Percentiles rank a stretch among this genome's conserved stretches.
Evolutionary conservation across 2,113 vertebrate genomes (phyloP).

Genomic region (Pheucticus melanocephalus): DNA sequence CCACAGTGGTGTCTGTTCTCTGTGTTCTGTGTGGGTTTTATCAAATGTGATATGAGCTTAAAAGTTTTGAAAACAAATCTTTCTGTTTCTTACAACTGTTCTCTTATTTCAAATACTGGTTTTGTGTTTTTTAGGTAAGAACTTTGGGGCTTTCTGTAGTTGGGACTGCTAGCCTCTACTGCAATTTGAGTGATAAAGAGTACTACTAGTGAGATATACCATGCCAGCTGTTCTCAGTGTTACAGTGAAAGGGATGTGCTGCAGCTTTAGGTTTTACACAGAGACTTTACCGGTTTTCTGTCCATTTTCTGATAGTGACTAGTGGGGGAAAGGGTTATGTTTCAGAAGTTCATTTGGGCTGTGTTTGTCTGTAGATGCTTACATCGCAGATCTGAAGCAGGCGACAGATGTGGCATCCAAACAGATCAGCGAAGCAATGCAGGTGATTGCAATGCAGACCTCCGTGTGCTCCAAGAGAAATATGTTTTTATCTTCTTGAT

Average conservation of each 20-base stretch:
- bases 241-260: background rate
- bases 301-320: background rate
- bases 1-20: background rate
- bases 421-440: conserved; percentile 77
- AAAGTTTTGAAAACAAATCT: background rate
- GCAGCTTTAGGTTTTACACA: background rate
- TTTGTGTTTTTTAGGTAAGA: background rate
- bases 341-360: background rate
- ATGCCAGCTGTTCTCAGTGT: background rate
- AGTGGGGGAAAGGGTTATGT: accelerated
- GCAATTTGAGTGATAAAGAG: background rate
- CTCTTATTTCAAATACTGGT: background rate
- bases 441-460: conserved; percentile 86
- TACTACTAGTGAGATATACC: background rate
- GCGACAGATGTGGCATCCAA: conserved; percentile 69
- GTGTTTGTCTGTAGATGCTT: conserved; percentile 55
- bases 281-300: background rate
- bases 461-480: background rate
- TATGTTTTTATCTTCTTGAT: background rate
- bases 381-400: conserved; percentile 73
- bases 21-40: background rate
- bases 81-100: background rate
- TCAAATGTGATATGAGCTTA: background rate
- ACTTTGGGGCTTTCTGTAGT: background rate
- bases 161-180: background rate